These are phyloP conservation scores for Schizaphis graminum DNA, from an alignment of 2,888 invertebrate genomes.

Conservation along the genomic window DNA sequence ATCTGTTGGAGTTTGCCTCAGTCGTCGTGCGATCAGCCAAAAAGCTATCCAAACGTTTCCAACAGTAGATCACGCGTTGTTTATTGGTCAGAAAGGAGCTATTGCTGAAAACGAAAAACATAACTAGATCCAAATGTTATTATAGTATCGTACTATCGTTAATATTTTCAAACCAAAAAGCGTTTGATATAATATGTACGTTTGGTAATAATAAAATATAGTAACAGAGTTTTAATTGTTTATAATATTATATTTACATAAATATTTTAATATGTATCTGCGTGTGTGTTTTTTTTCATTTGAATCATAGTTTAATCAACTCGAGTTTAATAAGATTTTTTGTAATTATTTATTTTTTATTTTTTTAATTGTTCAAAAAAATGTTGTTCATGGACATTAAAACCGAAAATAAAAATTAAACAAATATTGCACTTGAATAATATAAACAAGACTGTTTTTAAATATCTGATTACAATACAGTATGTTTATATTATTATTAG, in stretches of 20 bases:
- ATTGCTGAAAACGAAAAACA: not conserved
- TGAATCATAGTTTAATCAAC: not conserved
- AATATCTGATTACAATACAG: not conserved
- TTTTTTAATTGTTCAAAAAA: not conserved
- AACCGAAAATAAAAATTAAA: not conserved
- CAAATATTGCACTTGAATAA: not conserved
- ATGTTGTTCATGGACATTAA: not conserved
- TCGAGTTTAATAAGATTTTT: not conserved
- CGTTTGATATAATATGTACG: not conserved
- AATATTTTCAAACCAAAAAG: not conserved
- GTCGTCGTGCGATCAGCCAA: not conserved
- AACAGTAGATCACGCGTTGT: constrained; percentile 27
- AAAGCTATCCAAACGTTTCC: constrained; percentile 8
- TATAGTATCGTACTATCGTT: not conserved
- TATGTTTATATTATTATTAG: too few relatives aligned
- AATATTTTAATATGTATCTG: not conserved
- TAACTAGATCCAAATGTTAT: not conserved
- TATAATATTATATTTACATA: not conserved
- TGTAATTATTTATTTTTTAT: not conserved
- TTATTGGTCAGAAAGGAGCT: not conserved
- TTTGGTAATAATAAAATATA: not conserved
- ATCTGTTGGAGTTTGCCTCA: constrained; percentile 24
- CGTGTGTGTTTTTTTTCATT: not conserved
- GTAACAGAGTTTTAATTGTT: not conserved
- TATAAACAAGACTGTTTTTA: not conserved